Base-by-base conservation (phyloP, 2,113 vertebrate genomes). In the Oreochromis spilurus region DNA sequence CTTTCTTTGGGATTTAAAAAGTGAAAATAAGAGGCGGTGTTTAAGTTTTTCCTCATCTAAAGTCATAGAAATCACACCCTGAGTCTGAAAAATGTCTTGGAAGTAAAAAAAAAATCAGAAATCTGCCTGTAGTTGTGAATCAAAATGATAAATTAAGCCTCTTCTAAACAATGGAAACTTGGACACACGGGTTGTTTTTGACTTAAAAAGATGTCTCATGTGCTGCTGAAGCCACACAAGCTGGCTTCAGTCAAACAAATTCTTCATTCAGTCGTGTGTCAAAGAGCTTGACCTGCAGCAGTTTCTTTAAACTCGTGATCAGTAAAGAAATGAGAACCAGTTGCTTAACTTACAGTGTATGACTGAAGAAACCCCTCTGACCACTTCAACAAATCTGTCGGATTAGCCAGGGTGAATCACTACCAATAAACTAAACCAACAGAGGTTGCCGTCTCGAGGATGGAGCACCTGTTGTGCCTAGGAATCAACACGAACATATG, bases 401-500 rank as follows among this genome's bases (percentile, higher is more conserved):
- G 12, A 43, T 43, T 70, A 67, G 19, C 11, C 36, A 21, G n/a
- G 4, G 19, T n/a, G 6, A 67, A 38, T 1, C 31, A 65, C 31
- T n/a, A 62, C 58, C 29, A 62, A 19, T 36, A 65, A 36, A 65
- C 60, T 19, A 34, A 36, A 34, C 10, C 31, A 62, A 19, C 29
- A 70, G 9, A 50, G 43, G 9, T 11, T 75, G 14, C 40, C 16
- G 11, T 26, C 14, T 50, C 24, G 10, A 75, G 24, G 4, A 31
- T 52, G 26, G 9, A 77, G 70, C 0, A 77, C 45, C 6, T 31
- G 6, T 0, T 77, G 16, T 31, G 12, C 16, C 34, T 0, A 67
- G 19, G 34, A 67, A 38, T 67, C 62, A 67, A 38, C 34, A 67
- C 4, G 34, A 67, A 67, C n/a, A 67, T 67, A 38, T 13, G 34